A percentile compares a stretch with the other conserved stretches of the same genome.
Conservation (phyloP, 2,888 invertebrate species). For the Chironomus riparius region DNA sequence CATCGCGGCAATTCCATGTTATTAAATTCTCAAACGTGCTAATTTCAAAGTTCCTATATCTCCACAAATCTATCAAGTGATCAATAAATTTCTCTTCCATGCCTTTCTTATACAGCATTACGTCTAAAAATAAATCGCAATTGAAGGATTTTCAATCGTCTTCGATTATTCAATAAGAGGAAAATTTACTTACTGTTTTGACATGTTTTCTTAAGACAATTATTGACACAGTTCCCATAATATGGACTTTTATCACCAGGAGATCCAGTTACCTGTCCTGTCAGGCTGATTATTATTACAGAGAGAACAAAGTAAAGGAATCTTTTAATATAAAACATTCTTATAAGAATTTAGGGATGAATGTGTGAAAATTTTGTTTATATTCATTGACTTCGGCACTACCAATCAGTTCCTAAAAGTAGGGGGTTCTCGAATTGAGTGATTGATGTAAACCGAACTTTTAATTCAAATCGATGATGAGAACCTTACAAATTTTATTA, state of each 20-base stretch:
- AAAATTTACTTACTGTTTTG: slow-evolving; percentile 15
- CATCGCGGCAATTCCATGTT: slow-evolving; percentile 74
- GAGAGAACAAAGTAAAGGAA: neutral
- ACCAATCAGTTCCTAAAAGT: no score
- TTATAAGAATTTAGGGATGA: neutral
- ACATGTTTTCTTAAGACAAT: slow-evolving; percentile 3
- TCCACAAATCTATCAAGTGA: neutral
- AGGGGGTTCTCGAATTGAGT: no score
- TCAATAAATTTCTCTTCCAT: slow-evolving; percentile 7
- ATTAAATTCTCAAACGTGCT: slow-evolving; percentile 22
- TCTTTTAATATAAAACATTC: neutral
- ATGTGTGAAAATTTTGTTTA: no score
- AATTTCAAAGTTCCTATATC: neutral
- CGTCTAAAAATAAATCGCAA: slow-evolving; percentile 28
- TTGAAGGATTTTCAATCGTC: neutral
- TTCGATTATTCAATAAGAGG: neutral
- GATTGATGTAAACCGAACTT: no score
- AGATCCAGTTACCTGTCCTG: neutral
- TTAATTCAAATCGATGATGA: no score
- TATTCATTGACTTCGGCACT: no score
- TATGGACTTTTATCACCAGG: slow-evolving; percentile 10
- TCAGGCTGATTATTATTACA: neutral
- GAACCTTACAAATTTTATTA: no score
- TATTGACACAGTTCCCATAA: slow-evolving; percentile 13
- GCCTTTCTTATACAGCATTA: slow-evolving; percentile 15